phyloP scores from a whole-genome alignment of 2,113 vertebrate genomes.

The Archocentrus centrarchus region DNA sequence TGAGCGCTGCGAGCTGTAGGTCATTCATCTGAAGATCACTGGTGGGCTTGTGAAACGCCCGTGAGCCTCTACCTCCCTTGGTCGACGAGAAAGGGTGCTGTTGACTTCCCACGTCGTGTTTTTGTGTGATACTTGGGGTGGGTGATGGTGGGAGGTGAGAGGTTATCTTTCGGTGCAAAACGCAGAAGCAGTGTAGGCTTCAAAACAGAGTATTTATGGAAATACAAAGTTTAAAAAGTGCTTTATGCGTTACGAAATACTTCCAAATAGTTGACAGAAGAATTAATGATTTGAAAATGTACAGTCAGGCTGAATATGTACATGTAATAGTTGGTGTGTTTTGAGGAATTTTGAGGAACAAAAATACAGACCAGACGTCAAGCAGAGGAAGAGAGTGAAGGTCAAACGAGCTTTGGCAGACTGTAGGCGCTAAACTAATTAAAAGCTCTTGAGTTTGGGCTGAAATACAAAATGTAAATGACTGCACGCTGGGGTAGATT shows the following conservation, averaged over 20 bases:
- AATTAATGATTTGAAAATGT: slow-evolving; percentile 9
- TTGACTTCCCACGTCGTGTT: slow-evolving; percentile 45
- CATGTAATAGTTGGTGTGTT: slow-evolving; percentile 1
- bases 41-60: slow-evolving; percentile 38
- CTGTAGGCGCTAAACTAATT: slow-evolving; percentile 58
- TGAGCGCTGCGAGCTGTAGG: slow-evolving; percentile 42
- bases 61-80: slow-evolving; percentile 31
- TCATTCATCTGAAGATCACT: slow-evolving; percentile 46
- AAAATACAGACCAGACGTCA: slow-evolving; percentile 54
- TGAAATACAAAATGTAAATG: slow-evolving; percentile 57
- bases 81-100: slow-evolving; percentile 26
- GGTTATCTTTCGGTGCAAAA: slow-evolving; percentile 20
- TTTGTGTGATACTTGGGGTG: slow-evolving; percentile 42
- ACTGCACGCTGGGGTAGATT: slow-evolving; percentile 48
- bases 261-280: background rate
- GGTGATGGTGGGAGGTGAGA: background rate
- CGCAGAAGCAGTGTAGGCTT: slow-evolving; percentile 9
- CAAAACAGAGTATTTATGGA: background rate
- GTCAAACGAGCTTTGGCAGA: slow-evolving; percentile 61
- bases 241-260: background rate
- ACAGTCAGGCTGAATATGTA: background rate
- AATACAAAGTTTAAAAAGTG: background rate
- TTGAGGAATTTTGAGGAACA: slow-evolving; percentile 23
- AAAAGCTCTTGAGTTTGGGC: slow-evolving; percentile 63
- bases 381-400: slow-evolving; percentile 55